Evolutionary conservation across 2,888 invertebrate species (phyloP).

Genomic region (Acrocyrtus sp.): DNA sequence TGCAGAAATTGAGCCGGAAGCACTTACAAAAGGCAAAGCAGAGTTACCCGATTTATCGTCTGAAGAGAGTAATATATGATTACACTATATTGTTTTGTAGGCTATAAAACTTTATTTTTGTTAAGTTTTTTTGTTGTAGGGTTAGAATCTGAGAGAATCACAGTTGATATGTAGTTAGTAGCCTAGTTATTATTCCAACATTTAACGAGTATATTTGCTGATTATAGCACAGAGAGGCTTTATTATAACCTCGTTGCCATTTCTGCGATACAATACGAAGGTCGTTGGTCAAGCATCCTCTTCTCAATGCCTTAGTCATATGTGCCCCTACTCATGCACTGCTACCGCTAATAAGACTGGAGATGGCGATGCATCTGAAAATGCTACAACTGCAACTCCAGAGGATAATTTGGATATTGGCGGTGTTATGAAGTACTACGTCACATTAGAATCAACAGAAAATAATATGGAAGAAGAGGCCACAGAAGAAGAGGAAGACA

Average conservation of each 20-base stretch:
- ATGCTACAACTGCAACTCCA: too few relatives aligned
- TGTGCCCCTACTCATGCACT: background rate
- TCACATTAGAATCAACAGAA: too few relatives aligned
- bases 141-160: too few relatives aligned
- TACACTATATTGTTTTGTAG: background rate
- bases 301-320: background rate
- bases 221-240: slow-evolving; percentile 9
- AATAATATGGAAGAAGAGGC: background rate
- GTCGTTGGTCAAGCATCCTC: background rate
- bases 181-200: background rate
- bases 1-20: background rate
- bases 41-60: background rate
- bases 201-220: background rate
- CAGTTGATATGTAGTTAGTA: too few relatives aligned
- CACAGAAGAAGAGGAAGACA: background rate
- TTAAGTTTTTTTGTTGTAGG: too few relatives aligned
- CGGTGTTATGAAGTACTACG: slow-evolving; percentile 2
- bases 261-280: slow-evolving; percentile 9
- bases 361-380: background rate
- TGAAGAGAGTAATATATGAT: slow-evolving; percentile 1
- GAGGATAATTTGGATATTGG: slow-evolving; percentile 16
- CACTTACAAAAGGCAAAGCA: slow-evolving; percentile 1
- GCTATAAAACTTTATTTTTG: background rate
- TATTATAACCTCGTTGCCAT: slow-evolving; percentile 2
- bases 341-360: background rate